phyloP scores from a whole-genome alignment of 2,113 vertebrate species.

The Cryptotis parvus region DNA sequence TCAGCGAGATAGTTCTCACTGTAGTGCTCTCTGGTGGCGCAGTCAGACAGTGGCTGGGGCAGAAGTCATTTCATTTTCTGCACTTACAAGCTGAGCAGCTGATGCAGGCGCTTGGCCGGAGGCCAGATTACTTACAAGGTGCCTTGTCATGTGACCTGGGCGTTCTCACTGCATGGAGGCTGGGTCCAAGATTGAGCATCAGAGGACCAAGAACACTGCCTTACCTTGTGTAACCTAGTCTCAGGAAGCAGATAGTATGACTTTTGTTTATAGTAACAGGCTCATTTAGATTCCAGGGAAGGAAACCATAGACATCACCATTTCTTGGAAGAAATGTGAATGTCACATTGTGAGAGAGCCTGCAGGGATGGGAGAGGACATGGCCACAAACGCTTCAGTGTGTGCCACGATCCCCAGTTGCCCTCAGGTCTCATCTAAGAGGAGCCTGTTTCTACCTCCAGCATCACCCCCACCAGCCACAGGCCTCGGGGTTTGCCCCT shows the following conservation, averaged over 20 bases:
- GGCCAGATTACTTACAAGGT: constrained; percentile 19
- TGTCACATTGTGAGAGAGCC: neutral
- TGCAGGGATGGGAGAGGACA: neutral
- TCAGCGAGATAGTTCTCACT: neutral
- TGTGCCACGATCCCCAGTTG: neutral
- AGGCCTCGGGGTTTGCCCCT: neutral
- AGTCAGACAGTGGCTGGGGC: neutral
- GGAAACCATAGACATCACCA: neutral
- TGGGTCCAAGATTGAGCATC: constrained; percentile 22
- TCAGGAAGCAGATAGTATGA: neutral
- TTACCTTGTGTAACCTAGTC: neutral
- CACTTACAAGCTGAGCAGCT: neutral
- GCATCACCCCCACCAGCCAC: neutral
- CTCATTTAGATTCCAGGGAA: neutral
- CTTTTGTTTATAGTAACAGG: neutral
- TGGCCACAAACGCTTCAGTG: neutral
- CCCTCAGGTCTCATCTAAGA: neutral
- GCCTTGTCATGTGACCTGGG: neutral
- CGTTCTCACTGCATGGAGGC: neutral
- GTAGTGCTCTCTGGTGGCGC: neutral
- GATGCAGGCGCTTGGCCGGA: neutral
- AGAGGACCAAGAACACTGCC: neutral
- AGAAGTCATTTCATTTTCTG: neutral
- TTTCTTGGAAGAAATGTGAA: neutral
- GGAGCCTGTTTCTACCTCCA: neutral